phyloP scores from a whole-genome alignment of 2,888 invertebrate genomes.

The Leucophenga maculata region DNA sequence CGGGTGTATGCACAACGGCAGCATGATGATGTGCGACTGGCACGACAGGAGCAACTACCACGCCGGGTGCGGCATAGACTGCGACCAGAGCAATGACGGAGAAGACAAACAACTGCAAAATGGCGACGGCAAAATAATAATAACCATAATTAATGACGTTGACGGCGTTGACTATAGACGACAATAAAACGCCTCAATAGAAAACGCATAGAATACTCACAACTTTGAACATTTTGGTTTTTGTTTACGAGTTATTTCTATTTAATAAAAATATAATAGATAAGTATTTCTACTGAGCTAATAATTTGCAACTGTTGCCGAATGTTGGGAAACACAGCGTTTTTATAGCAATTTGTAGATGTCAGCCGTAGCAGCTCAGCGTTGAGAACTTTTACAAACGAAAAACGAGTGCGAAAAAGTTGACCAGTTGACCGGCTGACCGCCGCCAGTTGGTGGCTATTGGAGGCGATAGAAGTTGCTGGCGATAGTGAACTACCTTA shows the following conservation, averaged over 20 bases:
- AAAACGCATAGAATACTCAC: constrained; percentile 56
- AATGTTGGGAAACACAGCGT: constrained; percentile 40
- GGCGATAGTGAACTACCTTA: constrained; percentile 32
- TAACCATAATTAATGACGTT: background rate
- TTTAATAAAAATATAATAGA: constrained; percentile 30
- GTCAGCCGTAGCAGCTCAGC: background rate
- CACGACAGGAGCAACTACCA: constrained; percentile 70
- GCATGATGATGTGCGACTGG: constrained; percentile 51
- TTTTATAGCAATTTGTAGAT: constrained; percentile 56
- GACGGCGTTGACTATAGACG: background rate
- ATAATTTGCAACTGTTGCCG: constrained; percentile 62
- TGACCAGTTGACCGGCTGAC: constrained; percentile 42
- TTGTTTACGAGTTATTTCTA: constrained; percentile 25
- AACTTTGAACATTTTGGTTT: constrained; percentile 69
- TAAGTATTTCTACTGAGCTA: constrained; percentile 43
- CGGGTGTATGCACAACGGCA: constrained; percentile 56
- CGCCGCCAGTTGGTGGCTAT: constrained; percentile 37
- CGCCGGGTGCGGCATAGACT: constrained; percentile 66
- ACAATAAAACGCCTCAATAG: background rate
- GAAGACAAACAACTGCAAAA: constrained; percentile 66
- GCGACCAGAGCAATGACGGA: constrained; percentile 58
- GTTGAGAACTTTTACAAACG: background rate
- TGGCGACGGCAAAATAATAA: background rate
- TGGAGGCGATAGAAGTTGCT: constrained; percentile 32
- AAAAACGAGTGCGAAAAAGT: constrained; percentile 5